phyloP scores from a whole-genome alignment of 2,113 vertebrate genomes.

The Pituophis catenifer region DNA sequence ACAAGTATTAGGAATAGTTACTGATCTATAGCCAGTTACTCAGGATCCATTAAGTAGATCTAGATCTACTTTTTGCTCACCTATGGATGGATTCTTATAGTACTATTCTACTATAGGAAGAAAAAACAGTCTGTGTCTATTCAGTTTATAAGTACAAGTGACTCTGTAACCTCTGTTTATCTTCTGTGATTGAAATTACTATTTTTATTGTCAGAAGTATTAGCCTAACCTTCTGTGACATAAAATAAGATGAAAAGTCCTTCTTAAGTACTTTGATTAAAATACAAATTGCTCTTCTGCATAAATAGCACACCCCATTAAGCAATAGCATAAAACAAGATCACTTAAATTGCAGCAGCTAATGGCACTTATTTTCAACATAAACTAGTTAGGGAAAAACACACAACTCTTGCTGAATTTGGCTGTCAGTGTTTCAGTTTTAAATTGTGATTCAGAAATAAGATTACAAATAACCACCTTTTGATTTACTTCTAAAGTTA shows the following conservation, averaged over 20 bases:
- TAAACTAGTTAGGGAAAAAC: neutral
- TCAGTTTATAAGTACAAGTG: conserved; percentile 1
- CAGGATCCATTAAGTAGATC: neutral
- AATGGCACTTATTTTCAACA: neutral
- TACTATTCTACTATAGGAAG: neutral
- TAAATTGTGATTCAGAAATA: neutral
- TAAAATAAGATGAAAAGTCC: conserved; percentile 32
- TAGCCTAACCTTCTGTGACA: conserved; percentile 20
- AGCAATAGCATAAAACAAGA: conserved; percentile 30
- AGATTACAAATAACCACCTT: neutral
- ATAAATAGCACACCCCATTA: conserved; percentile 41
- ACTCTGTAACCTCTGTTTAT: conserved; percentile 24
- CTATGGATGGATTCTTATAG: neutral
- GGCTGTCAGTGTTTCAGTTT: neutral
- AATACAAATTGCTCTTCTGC: conserved; percentile 24
- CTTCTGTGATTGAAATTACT: conserved; percentile 17
- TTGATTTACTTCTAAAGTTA: neutral
- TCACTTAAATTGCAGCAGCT: conserved; percentile 11
- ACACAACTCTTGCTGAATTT: neutral
- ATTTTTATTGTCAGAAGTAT: conserved; percentile 38
- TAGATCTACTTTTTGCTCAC: neutral
- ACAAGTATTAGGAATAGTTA: neutral
- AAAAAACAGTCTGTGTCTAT: conserved; percentile 43
- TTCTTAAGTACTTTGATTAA: conserved; percentile 23
- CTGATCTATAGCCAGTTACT: neutral